These are phyloP conservation scores for Epizoanthus illoricatus DNA, from an alignment of 92 coral and sea anemone genomes.

Conservation along the genomic window DNA sequence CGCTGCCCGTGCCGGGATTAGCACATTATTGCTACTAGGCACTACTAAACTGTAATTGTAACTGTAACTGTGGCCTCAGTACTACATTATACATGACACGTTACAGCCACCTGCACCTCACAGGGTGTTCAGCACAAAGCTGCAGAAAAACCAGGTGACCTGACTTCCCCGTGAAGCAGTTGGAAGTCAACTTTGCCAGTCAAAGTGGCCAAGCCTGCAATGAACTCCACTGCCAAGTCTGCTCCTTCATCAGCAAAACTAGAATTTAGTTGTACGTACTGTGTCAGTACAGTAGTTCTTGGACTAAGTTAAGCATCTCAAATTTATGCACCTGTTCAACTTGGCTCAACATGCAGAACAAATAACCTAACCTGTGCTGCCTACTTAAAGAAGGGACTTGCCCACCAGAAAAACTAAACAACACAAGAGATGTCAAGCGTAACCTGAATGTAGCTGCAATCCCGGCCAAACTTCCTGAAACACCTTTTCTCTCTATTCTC, in stretches of 20 bases:
- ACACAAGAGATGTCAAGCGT: background rate
- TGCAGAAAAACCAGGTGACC: too few species aligned
- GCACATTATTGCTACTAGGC: too few species aligned
- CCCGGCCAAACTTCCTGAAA: too few species aligned
- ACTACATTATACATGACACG: too few species aligned
- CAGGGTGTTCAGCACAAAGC: too few species aligned
- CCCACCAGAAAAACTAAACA: slow-evolving; percentile 8
- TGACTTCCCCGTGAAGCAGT: too few species aligned
- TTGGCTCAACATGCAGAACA: slow-evolving; percentile 34
- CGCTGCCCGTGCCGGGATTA: too few species aligned
- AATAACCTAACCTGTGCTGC: slow-evolving; percentile 25
- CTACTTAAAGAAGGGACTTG: slow-evolving; percentile 2
- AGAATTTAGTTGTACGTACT: slow-evolving; percentile 30
- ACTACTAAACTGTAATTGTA: too few species aligned
- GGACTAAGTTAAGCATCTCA: background rate
- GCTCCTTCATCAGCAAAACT: slow-evolving; percentile 9
- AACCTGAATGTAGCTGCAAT: too few species aligned
- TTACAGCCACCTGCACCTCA: too few species aligned
- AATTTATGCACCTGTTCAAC: slow-evolving; percentile 34
- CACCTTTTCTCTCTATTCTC: too few species aligned
- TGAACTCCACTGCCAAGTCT: background rate
- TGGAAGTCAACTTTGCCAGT: slow-evolving; percentile 10
- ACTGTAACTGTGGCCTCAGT: too few species aligned
- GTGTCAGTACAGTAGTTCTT: slow-evolving; percentile 30
- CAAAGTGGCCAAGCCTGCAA: slow-evolving; percentile 24